phyloP scores from a whole-genome alignment of 2,888 invertebrate species.

The Masnerella sp. region DNA sequence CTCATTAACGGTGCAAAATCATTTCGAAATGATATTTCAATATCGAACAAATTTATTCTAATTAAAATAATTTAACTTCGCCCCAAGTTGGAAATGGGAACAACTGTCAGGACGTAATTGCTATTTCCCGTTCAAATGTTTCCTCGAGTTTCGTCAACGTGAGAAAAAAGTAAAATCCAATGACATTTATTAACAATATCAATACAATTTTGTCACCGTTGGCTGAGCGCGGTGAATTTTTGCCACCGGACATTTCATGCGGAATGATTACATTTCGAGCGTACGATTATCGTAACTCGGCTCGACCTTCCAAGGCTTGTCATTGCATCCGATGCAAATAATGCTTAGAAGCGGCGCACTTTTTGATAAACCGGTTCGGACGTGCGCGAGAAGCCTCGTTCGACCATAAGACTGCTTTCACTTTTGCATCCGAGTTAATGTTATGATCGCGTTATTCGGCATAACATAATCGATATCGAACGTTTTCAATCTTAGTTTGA shows the following conservation, averaged over 20 bases:
- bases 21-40: too few relatives aligned
- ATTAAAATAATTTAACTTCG: too few relatives aligned
- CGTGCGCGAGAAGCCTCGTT: not conserved
- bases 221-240: slow-evolving; percentile 35
- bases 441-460: not conserved
- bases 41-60: too few relatives aligned
- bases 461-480: slow-evolving; percentile 14
- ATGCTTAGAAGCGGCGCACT: slow-evolving; percentile 15
- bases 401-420: slow-evolving; percentile 16
- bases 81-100: too few relatives aligned
- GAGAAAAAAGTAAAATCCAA: not conserved
- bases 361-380: slow-evolving; percentile 30
- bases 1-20: too few relatives aligned
- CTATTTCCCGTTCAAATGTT: too few relatives aligned
- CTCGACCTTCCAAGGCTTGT: slow-evolving; percentile 42
- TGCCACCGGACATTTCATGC: slow-evolving; percentile 2
- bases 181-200: slow-evolving; percentile 27
- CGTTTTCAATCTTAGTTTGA: slow-evolving; percentile 16
- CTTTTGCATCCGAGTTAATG: slow-evolving; percentile 18
- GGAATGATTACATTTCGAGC: slow-evolving; percentile 21
- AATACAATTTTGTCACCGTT: slow-evolving; percentile 41
- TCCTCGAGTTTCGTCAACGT: too few relatives aligned
- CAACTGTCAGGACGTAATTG: too few relatives aligned
- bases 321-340: slow-evolving; percentile 23
- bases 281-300: slow-evolving; percentile 9